phyloP scores from a whole-genome alignment of 1,140 invertebrate species.

The Atta colombica region DNA sequence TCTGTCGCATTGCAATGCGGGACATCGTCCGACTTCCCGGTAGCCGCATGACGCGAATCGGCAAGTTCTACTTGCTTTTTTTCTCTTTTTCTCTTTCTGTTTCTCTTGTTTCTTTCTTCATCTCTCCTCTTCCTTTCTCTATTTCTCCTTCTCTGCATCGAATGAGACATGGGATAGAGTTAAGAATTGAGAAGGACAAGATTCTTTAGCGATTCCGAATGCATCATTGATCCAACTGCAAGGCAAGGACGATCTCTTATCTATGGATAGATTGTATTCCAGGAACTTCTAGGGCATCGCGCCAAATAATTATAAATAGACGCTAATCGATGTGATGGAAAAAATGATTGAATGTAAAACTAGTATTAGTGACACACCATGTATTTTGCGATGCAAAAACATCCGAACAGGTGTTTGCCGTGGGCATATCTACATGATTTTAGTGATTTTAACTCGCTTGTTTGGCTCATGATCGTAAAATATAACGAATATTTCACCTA shows the following conservation, averaged over 20 bases:
- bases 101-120: too few species aligned
- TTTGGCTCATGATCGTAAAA: background rate
- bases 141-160: conserved; percentile 4
- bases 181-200: background rate
- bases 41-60: conserved; percentile 85
- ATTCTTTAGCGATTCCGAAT: conserved; percentile 76
- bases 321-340: conserved; percentile 82
- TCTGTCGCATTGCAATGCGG: conserved; percentile 83
- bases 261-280: conserved; percentile 75
- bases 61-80: conserved; percentile 74
- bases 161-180: background rate
- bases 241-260: conserved; percentile 86
- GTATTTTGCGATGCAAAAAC: background rate
- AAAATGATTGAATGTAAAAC: conserved; percentile 74
- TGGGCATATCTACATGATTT: background rate
- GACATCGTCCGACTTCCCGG: conserved; percentile 82
- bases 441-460: background rate
- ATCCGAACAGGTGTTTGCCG: background rate
- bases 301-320: conserved; percentile 85
- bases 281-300: conserved; percentile 76
- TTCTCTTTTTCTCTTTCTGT: background rate
- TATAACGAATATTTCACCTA: background rate
- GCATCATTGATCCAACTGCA: conserved; percentile 70
- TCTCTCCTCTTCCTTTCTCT: too few species aligned
- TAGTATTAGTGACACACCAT: conserved; percentile 63